phyloP scores from a whole-genome alignment of 2,888 invertebrate species.

The Formica aserva region DNA sequence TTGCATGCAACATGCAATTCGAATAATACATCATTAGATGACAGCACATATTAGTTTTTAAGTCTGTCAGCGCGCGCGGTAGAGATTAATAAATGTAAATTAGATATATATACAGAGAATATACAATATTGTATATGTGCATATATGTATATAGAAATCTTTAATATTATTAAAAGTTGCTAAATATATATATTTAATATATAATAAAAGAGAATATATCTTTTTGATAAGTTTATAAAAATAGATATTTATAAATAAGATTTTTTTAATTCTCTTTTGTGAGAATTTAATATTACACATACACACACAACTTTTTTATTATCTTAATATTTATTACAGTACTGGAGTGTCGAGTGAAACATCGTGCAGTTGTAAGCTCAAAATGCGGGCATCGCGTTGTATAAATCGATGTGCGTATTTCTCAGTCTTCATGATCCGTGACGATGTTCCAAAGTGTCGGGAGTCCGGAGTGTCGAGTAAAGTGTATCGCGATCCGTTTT shows the following conservation, averaged over 20 bases:
- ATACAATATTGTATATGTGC: background rate
- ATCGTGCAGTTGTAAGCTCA: background rate
- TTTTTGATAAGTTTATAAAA: background rate
- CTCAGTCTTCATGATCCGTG: background rate
- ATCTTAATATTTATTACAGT: no score
- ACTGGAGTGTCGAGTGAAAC: background rate
- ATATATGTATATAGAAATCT: background rate
- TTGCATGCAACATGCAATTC: background rate
- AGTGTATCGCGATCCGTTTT: background rate
- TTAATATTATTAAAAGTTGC: background rate
- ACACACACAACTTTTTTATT: no score
- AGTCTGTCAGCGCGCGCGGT: background rate
- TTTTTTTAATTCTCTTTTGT: background rate
- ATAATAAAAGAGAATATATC: background rate
- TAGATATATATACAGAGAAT: background rate
- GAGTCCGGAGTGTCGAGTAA: background rate
- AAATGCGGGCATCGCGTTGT: background rate
- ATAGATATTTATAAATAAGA: background rate
- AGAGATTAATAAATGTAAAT: background rate
- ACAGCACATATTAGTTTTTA: slow-evolving; percentile 6
- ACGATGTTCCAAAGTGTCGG: background rate
- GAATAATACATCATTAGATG: background rate
- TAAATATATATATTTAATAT: background rate
- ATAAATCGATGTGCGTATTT: background rate
- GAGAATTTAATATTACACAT: background rate